Evolutionary conservation across 2,797 vertebrate genomes (phyloP).

Genomic region (Myotis pilosus): DNA sequence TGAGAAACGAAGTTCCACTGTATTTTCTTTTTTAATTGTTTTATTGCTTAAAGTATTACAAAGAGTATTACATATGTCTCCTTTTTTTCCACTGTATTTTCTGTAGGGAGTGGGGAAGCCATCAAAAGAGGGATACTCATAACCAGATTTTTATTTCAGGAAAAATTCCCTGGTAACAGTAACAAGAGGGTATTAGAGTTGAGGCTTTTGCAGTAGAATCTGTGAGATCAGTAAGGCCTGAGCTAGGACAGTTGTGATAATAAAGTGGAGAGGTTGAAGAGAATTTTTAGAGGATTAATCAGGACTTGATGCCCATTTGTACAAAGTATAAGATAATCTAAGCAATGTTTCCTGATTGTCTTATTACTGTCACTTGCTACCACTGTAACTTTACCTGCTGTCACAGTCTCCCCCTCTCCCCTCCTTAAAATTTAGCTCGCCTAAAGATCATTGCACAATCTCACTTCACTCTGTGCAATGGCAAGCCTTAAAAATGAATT

Average conservation of each 20-base stretch:
- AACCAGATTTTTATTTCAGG: background rate
- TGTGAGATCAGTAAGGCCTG: background rate
- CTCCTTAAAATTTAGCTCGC: background rate
- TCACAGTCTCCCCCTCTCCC: background rate
- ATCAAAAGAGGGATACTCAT: background rate
- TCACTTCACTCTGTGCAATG: background rate
- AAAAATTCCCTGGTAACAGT: background rate
- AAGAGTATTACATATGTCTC: too few relatives aligned
- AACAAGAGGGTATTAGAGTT: background rate
- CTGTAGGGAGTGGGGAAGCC: background rate
- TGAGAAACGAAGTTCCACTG: too few relatives aligned
- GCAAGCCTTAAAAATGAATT: background rate
- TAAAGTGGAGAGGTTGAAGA: background rate
- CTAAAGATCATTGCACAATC: background rate
- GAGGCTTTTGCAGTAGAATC: background rate
- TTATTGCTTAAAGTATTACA: too few relatives aligned
- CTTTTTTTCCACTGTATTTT: background rate
- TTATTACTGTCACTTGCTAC: background rate
- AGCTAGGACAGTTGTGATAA: background rate
- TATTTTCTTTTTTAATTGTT: background rate
- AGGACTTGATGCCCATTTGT: background rate
- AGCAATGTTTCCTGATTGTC: background rate
- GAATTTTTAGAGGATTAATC: conserved; percentile 22
- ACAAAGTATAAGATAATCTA: background rate
- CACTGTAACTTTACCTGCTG: background rate